These are phyloP conservation scores for Philereme transversata DNA, from an alignment of 2,888 invertebrate genomes.

Conservation along the genomic window DNA sequence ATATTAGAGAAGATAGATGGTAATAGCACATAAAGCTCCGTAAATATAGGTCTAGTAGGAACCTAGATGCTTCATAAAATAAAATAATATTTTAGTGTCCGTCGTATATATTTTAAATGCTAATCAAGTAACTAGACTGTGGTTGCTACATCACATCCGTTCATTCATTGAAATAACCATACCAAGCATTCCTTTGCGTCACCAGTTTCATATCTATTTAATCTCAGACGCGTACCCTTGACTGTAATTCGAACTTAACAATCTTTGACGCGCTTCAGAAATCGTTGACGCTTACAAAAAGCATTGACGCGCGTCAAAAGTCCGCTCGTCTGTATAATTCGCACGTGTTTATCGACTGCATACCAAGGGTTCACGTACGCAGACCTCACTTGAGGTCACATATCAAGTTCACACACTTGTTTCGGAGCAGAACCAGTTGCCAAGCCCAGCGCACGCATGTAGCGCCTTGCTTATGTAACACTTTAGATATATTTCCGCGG, in stretches of 20 bases:
- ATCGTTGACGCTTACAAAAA: not conserved
- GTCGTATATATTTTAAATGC: constrained; percentile 8
- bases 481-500: constrained; percentile 43
- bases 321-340: constrained; percentile 42
- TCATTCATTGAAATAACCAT: constrained; percentile 9
- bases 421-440: constrained; percentile 61
- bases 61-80: too few relatives aligned
- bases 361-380: constrained; percentile 59
- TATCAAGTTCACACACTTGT: constrained; percentile 75
- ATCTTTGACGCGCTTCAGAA: too few relatives aligned
- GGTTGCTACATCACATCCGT: constrained; percentile 14
- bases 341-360: constrained; percentile 55
- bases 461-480: constrained; percentile 40
- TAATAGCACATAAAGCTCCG: not conserved
- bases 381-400: constrained; percentile 70
- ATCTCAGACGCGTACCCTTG: constrained; percentile 14
- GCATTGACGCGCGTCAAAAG: constrained; percentile 5
- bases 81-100: too few relatives aligned
- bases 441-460: constrained; percentile 43
- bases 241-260: not conserved
- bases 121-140: constrained; percentile 17
- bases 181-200: constrained; percentile 17
- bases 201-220: constrained; percentile 6
- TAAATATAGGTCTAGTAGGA: too few relatives aligned
- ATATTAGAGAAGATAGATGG: too few relatives aligned